A percentile compares a stretch with the other conserved stretches of the same genome.
Evolutionary conservation across 2,888 invertebrate species (phyloP).

Genomic region (Eurytoma adleriae): DNA sequence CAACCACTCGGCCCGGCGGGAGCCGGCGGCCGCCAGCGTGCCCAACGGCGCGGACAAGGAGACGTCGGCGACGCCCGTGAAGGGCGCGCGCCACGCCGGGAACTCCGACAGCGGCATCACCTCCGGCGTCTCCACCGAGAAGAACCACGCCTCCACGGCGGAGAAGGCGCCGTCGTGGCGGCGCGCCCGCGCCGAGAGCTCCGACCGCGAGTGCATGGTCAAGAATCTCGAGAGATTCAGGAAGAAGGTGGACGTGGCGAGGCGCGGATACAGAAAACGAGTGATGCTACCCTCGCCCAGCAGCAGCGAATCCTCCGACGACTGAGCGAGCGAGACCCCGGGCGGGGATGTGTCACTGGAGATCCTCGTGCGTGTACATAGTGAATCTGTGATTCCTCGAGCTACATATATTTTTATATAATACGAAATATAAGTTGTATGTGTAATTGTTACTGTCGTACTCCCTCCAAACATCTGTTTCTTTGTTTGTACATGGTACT

Average conservation of each 20-base stretch:
- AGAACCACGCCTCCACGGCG: constrained; percentile 53
- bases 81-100: constrained; percentile 52
- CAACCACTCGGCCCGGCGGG: constrained; percentile 9
- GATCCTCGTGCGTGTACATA: constrained; percentile 66
- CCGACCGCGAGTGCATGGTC: constrained; percentile 66
- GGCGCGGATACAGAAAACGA: constrained; percentile 58
- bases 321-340: constrained; percentile 45
- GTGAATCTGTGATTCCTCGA: constrained; percentile 71
- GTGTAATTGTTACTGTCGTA: constrained; percentile 57
- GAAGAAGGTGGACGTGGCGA: constrained; percentile 69
- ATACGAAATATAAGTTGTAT: constrained; percentile 42
- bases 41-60: constrained; percentile 43
- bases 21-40: not conserved
- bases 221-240: constrained; percentile 67
- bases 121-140: constrained; percentile 71
- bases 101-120: constrained; percentile 73
- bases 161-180: constrained; percentile 23
- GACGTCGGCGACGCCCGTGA: constrained; percentile 60
- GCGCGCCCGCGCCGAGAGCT: constrained; percentile 63
- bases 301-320: constrained; percentile 70
- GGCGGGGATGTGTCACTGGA: constrained; percentile 20
- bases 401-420: constrained; percentile 70
- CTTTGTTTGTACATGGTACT: not conserved
- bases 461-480: constrained; percentile 12
- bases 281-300: constrained; percentile 29